Evolutionary conservation across 2,797 vertebrate species (phyloP), one percentile per base, ranked within the genome.

Genomic region (Menidia menidia): DNA sequence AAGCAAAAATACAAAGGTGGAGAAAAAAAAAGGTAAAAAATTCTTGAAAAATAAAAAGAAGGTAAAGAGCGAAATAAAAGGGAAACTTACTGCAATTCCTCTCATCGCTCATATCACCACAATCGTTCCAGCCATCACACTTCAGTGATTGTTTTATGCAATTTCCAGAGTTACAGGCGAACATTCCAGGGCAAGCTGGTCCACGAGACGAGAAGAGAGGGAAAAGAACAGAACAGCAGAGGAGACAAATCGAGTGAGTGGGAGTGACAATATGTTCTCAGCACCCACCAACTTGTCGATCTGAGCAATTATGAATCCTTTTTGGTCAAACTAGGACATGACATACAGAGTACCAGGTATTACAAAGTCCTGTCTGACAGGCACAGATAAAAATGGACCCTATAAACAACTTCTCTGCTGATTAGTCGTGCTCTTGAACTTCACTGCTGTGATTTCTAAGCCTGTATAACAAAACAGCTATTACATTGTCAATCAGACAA

Each of bases 101-200:
- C 74, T 95, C 95, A 31, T 95, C 95, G 18, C 94, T 95, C 92
- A 93, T 90, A 60, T 95, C 95, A 0, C 92, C 93, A 14, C 95
- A 95, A 83, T 95, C 93, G 8, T 95, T 95, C 94, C 94, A 95
- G 67, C 94, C 94, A 9, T 95, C 94, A 68, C 95, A 95, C 5
- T 73, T n/a, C 30, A 88, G 82, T 0, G 83, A 64, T 15, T 80
- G 83, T 1, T 13, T 0, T 14, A 95, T 92, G 81, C 95, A 95
- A 13, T 84, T 73, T 32, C 94, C 92, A 8, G 86, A 84, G 0
- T 12, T 9, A 25, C 95, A 95, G 35, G 90, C 33, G 4, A 95
- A 95, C 90, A 79, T 53, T 9, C 67, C 18, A 25, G 95, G 95
- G 53, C 94, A 95, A 51, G 95, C 94, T 95, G 77, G 31, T 60